Percentiles rank a stretch among this genome's conserved stretches.
Evolutionary conservation across 2,113 vertebrate genomes (phyloP).

Genomic region (Gavialis gangeticus): DNA sequence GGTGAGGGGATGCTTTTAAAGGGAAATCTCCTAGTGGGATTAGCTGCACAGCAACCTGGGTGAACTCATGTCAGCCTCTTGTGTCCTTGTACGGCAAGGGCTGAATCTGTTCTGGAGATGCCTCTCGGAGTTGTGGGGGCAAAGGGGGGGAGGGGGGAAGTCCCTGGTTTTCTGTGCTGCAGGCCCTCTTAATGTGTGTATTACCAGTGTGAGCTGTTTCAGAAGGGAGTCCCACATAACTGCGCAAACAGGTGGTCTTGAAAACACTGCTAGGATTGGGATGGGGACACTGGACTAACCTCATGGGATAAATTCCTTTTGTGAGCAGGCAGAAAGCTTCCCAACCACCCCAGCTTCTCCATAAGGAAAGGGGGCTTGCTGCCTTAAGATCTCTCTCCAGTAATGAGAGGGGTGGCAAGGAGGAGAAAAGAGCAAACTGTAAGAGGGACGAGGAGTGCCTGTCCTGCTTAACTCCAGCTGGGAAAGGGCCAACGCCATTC

Average conservation of each 20-base stretch:
- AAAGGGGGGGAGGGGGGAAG: not conserved
- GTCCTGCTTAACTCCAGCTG: not conserved
- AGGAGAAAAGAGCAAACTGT: not conserved
- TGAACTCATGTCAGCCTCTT: not conserved
- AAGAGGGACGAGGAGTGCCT: not conserved
- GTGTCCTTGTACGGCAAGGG: not conserved
- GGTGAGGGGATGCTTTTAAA: not conserved
- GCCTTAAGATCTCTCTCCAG: not conserved
- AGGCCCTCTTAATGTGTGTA: not conserved
- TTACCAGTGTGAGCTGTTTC: not conserved
- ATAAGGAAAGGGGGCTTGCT: not conserved
- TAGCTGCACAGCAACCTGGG: not conserved
- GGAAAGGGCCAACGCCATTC: not conserved
- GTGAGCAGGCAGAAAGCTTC: not conserved
- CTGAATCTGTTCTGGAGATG: not conserved
- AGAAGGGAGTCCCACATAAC: not conserved
- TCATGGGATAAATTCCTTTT: not conserved
- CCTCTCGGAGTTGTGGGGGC: not conserved
- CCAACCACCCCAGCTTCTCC: not conserved
- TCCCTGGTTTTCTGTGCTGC: not conserved
- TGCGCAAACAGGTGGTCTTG: not conserved
- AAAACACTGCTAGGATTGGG: not conserved
- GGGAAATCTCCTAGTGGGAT: not conserved
- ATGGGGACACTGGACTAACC: not conserved
- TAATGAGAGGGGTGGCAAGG: not conserved